These are phyloP conservation scores for Chlorops oryzae DNA, from an alignment of 1,140 invertebrate genomes.

Conservation along the genomic window DNA sequence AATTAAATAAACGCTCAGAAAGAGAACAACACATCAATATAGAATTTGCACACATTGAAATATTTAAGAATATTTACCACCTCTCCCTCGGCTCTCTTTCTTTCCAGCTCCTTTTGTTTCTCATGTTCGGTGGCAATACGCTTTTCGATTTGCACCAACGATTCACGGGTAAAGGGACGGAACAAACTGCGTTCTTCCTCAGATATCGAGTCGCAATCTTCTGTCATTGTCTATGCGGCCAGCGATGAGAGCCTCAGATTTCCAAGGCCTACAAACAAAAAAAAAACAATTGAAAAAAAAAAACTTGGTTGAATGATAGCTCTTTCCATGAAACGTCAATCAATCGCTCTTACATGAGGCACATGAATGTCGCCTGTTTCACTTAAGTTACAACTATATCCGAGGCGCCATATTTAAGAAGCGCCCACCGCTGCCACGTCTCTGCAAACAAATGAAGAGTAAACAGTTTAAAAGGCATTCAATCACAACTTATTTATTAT, in stretches of 20 bases:
- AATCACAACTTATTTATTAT: neutral
- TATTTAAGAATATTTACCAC: constrained; percentile 54
- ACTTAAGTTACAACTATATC: constrained; percentile 48
- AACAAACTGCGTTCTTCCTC: constrained; percentile 92
- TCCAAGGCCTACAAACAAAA: constrained; percentile 42
- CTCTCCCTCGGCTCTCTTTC: constrained; percentile 91
- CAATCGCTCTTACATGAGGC: constrained; percentile 47
- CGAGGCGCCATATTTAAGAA: constrained; percentile 48
- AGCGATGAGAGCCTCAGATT: constrained; percentile 50
- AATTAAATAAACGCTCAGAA: too few relatives aligned
- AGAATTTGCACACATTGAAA: too few relatives aligned
- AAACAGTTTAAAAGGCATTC: constrained; percentile 2
- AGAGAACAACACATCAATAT: constrained; percentile 1
- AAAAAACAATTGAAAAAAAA: neutral
- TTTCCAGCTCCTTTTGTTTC: constrained; percentile 92
- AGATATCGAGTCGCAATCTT: constrained; percentile 81
- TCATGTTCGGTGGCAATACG: constrained; percentile 90
- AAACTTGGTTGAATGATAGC: too few relatives aligned
- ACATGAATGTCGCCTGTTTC: constrained; percentile 49
- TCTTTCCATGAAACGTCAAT: too few relatives aligned
- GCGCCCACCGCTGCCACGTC: constrained; percentile 46
- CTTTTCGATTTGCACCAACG: constrained; percentile 85
- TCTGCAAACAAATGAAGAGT: constrained; percentile 24
- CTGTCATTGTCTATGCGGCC: constrained; percentile 70
- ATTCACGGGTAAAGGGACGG: constrained; percentile 96